phyloP scores from a whole-genome alignment of 2,113 vertebrate genomes.

The Tetraodon nigroviridis region DNA sequence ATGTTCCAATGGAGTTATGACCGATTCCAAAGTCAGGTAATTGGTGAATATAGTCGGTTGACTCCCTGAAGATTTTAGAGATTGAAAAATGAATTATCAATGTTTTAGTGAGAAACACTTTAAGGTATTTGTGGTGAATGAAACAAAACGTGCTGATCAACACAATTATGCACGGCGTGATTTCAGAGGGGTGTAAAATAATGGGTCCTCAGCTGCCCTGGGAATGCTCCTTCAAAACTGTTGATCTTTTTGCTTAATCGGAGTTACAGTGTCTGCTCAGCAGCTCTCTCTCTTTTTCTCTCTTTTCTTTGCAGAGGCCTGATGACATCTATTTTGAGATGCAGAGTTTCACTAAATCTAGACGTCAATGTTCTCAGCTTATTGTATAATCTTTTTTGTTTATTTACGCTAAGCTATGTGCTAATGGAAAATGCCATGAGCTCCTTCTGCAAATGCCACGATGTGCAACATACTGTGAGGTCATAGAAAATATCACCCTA shows the following conservation, averaged over 20 bases:
- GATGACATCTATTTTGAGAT: conserved; percentile 37
- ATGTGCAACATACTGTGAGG: too few relatives aligned
- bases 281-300: conserved; percentile 11
- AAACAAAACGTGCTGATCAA: conserved; percentile 37
- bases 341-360: conserved; percentile 30
- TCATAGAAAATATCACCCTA: too few relatives aligned
- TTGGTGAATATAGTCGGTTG: conserved; percentile 5
- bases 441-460: too few relatives aligned
- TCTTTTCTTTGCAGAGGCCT: conserved; percentile 22
- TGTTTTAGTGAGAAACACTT: conserved; percentile 3
- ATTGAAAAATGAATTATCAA: conserved; percentile 28
- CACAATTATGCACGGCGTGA: conserved; percentile 22
- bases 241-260: conserved; percentile 5
- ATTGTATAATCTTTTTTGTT: conserved; percentile 6
- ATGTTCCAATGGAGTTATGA: conserved; percentile 21
- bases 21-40: conserved; percentile 27
- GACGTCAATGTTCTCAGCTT: conserved; percentile 8
- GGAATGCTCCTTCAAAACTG: conserved; percentile 2
- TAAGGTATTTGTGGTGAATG: conserved; percentile 18
- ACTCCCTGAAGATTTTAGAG: conserved; percentile 17
- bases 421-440: too few relatives aligned
- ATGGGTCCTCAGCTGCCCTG: conserved; percentile 6
- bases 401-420: background rate
- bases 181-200: conserved; percentile 25
- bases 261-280: too few relatives aligned